A percentile compares a stretch with the other conserved stretches of the same genome.
Conservation (phyloP, 30 jellyfish, hydroid and myxozoan species). For the Aurelia coerulea region DNA sequence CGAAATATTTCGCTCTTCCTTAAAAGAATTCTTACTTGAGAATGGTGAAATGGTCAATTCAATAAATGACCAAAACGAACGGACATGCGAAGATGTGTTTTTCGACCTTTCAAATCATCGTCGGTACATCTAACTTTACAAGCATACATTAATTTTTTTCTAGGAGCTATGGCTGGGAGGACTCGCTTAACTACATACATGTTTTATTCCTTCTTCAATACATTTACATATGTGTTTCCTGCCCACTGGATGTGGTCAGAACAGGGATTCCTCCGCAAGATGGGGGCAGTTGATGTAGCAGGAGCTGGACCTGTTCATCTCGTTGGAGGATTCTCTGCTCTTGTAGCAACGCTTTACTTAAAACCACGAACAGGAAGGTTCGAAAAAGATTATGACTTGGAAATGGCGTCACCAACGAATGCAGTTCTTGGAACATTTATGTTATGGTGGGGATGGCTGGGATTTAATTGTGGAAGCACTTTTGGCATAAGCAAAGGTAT, state of each 20-base stretch:
- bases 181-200: conserved; percentile 79
- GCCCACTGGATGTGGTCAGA: conserved; percentile 97
- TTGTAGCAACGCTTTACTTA: conserved; percentile 77
- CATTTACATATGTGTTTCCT: conserved; percentile 77
- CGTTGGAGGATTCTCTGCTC: conserved; percentile 91
- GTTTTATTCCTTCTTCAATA: conserved; percentile 81
- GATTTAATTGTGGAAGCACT: conserved; percentile 94
- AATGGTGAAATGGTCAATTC: too few species aligned
- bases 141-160: too few species aligned
- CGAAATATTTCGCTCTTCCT: too few species aligned
- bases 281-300: conserved; percentile 93
- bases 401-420: conserved; percentile 86
- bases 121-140: too few species aligned
- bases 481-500: conserved; percentile 92
- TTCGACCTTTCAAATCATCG: too few species aligned
- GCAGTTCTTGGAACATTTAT: conserved; percentile 90
- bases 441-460: conserved; percentile 99
- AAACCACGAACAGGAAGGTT: conserved; percentile 76
- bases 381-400: conserved; percentile 16
- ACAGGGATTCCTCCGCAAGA: conserved; percentile 60
- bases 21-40: too few species aligned
- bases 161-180: conserved; percentile 98
- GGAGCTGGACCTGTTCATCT: conserved; percentile 94
- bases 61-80: too few species aligned
- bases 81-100: too few species aligned